Base-by-base conservation (phyloP, 2,113 vertebrate species). In the Columbina picui region DNA sequence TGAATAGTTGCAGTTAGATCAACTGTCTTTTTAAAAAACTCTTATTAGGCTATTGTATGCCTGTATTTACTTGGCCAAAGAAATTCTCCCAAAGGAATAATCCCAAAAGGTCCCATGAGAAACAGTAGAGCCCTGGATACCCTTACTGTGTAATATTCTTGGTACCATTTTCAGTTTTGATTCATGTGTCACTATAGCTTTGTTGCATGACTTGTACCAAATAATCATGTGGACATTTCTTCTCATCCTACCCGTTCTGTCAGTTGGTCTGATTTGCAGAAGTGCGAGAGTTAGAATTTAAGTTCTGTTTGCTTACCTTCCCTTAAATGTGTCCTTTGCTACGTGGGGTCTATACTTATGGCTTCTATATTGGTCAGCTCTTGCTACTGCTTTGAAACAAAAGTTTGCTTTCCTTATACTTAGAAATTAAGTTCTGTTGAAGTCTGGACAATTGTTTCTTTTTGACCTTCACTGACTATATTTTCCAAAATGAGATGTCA, bases 111-210 rank as follows among this genome's bases (percentile, higher is more conserved):
- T 80, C 41, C 5, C 8, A 1, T 49, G 78, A 91, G 82, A 69
- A 85, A 53, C 13, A 34, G 39, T 39, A 87, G 32, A 52, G 23
- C 57, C 76, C 30, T 85, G 53, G 29, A 82, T 36, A 38, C n/a
- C 16, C 27, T 71, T 68, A 8, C 13, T 36, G 23, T 36, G 27
- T 82, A 26, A 52, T 79, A 15, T 25, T 64, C 43, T 79, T 52
- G 57, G 70, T 90, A 45, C 70, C 39, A 7, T 93, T 87, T 93
- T 64, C 79, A 68, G 53, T 29, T 84, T 68, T 90, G 70, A 36
- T 83, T 91, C 43, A 4, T 47, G 27, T 85, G 94, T 97, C 85
- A 27, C 70, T 92, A 4, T 49, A 49, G 57, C 55, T 95, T 92
- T 92, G 61, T 88, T 94, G 15, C 1, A 10, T 80, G 85, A 65